Evolutionary conservation across 2,113 vertebrate genomes (phyloP), one percentile per base, ranked within the genome.

Genomic region (Cephalopterus ornatus): DNA sequence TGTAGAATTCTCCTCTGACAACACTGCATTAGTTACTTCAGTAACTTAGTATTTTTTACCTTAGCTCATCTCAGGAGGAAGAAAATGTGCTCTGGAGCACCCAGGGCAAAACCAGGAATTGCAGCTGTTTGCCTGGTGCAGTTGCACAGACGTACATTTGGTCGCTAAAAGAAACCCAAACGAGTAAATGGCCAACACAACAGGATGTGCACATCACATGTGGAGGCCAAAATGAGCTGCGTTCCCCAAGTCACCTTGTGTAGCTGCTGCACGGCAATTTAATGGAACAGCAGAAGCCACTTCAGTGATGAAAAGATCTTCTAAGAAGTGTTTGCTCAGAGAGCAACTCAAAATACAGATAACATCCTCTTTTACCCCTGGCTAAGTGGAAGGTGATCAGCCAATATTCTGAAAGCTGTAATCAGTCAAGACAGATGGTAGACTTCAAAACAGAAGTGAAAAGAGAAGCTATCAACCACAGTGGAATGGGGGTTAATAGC

Each of bases 1-100:
- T 16, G 32, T 78, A 90, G 97, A 96, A 97, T 89, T 96, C 90
- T 94, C 77, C 37, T 61, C 68, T 94, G 95, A 91, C 89, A 96
- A 93, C 58, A 65, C 24, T 75, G 63, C 83, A 94, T 97, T 95
- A 95, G 92, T 96, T 97, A 96, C 96, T 93, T 95, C 88, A 92
- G 80, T 85, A 95, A 95, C 80, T 94, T 74, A 56, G 91, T 85
- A 33, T 95, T 97, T 95, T 94, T 82, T 92, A 97, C 80, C 78
- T 95, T 73, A 87, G 89, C 87, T 92, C 59, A 59, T 92, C 74
- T 95, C 93, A 87, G 77, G 71, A 81, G 71, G 95, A 92, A 93
- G 84, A 85, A 94, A 93, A 94, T 86, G 81, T 73, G 22, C 56
- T 70, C 44, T 4, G 27, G 95, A 97, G 85, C 79, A 85, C 70